Evolutionary conservation across 2,888 invertebrate genomes (phyloP), one percentile per base, ranked within the genome.

Genomic region (Agrilus mali): DNA sequence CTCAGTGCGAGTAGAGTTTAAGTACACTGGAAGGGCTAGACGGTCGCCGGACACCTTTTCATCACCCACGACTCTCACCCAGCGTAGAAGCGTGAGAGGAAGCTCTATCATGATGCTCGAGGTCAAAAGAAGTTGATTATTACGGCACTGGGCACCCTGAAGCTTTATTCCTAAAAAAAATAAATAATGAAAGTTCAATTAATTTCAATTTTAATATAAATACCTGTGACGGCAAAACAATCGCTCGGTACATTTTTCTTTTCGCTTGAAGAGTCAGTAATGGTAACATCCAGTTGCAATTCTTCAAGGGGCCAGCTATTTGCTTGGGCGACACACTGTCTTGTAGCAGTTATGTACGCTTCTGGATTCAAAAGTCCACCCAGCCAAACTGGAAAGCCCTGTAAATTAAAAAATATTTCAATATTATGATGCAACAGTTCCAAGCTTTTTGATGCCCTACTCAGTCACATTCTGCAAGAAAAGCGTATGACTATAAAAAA

Each of bases 231-330:
- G 39, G 68, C 70, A 56, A 73, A 73, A 52, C 71, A 67, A 50
- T 66, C 66, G 43, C 55, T 55, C n/a, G 66, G 51, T 43, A 58
- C 49, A 42, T 53, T 49, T 15, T 58, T 54, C 41, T 52, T 52
- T 48, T 49, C 59, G 53, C 74, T 74, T 46, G 64, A 66, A 31
- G 70, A 66, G 54, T 79, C 77, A 1, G 74, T 73, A 44, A 83
- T 77, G 33, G 74, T 75, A 44, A 89, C 89, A 67, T 88, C 85
- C 48, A 95, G 70, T 53, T 87, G 80, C 12, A 98, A 74, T 68
- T 98, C 97, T 68, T 98, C 98, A 36, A 98, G 74, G 0, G 97
- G 95, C 89, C 89, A 89, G 54, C 87, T 90, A 66, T 97, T 97
- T 1, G 89, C 90, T 63, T 93, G 93, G 0, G 96, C 97, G 37